These are phyloP conservation scores for Pampus argenteus DNA, from an alignment of 2,797 vertebrate genomes.

Conservation along the genomic window DNA sequence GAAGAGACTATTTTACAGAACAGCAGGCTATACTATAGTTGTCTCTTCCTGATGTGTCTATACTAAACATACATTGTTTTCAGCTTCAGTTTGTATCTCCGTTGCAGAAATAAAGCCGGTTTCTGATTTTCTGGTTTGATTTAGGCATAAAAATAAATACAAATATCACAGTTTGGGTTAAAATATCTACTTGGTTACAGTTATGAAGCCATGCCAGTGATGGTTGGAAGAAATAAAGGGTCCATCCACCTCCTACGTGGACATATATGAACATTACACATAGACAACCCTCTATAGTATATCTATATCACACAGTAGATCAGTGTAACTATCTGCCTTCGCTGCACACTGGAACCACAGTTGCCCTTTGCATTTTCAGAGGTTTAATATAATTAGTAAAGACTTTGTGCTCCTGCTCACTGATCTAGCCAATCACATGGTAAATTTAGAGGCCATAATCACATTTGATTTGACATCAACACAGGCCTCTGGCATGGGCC, in stretches of 20 bases:
- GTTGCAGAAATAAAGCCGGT: neutral
- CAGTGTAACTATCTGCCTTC: conserved; percentile 18
- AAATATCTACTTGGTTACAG: neutral
- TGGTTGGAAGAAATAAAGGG: neutral
- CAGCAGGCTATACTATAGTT: no score
- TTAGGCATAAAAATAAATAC: neutral
- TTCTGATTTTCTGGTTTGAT: neutral
- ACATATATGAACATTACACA: neutral
- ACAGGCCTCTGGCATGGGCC: conserved; percentile 41
- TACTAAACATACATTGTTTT: neutral
- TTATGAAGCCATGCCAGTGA: neutral
- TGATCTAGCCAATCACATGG: conserved; percentile 66
- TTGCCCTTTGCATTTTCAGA: conserved; percentile 63
- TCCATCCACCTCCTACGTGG: neutral
- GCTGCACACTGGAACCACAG: conserved; percentile 39
- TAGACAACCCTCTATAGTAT: neutral
- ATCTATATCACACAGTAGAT: conserved; percentile 27
- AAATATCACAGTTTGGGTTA: neutral
- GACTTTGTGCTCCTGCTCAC: conserved; percentile 56
- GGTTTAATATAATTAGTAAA: conserved; percentile 66
- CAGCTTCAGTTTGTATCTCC: no score
- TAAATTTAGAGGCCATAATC: conserved; percentile 66
- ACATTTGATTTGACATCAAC: conserved; percentile 74
- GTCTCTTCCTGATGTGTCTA: neutral
- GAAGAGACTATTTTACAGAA: neutral